These are phyloP conservation scores for Tipula confusa DNA, from an alignment of 2,888 invertebrate species.

Conservation along the genomic window DNA sequence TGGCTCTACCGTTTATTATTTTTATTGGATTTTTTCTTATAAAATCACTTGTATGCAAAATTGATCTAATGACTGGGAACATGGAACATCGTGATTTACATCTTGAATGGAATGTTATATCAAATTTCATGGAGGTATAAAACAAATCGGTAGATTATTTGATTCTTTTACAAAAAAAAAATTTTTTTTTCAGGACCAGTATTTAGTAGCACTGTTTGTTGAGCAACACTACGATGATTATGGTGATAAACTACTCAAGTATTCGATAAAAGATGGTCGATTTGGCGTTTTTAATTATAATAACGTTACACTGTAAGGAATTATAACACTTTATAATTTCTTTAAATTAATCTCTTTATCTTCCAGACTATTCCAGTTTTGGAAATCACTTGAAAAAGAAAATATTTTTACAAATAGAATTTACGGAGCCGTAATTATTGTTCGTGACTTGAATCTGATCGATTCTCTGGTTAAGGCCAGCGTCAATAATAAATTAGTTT, in stretches of 20 bases:
- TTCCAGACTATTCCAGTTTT: neutral
- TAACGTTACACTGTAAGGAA: neutral
- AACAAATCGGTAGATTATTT: neutral
- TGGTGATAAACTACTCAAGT: neutral
- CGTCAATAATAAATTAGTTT: neutral
- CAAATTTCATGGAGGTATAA: neutral
- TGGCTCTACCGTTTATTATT: neutral
- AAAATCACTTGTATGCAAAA: neutral
- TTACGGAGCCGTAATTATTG: neutral
- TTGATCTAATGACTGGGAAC: neutral
- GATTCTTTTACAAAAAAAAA: neutral
- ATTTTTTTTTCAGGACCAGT: neutral
- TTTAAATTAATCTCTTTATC: too few species aligned
- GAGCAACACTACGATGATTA: neutral
- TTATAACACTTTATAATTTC: neutral
- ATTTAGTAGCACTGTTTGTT: neutral
- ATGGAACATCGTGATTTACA: neutral
- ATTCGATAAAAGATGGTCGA: neutral
- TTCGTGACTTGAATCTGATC: neutral
- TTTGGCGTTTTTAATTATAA: neutral
- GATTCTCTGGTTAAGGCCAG: neutral
- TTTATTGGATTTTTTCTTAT: neutral
- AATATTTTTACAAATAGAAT: neutral
- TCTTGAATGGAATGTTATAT: neutral
- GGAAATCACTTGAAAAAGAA: neutral